These are phyloP conservation scores for Elmis aenea DNA, from an alignment of 2,888 invertebrate genomes.

Conservation along the genomic window DNA sequence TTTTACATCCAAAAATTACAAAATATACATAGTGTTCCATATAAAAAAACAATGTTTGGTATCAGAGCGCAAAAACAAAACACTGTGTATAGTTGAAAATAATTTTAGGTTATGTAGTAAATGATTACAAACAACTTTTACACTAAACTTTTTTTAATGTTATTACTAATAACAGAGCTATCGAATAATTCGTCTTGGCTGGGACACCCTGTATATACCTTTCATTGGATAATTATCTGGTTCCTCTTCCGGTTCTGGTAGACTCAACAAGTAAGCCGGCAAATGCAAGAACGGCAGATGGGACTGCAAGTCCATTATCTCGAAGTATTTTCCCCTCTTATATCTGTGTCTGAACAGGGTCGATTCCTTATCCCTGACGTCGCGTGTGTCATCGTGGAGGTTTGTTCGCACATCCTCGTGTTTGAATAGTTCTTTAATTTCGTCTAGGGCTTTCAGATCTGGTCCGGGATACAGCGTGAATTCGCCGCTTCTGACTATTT, in stretches of 20 bases:
- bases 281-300: slow-evolving; percentile 27
- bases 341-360: slow-evolving; percentile 21
- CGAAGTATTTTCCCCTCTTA: slow-evolving; percentile 27
- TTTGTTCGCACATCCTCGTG: slow-evolving; percentile 6
- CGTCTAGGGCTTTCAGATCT: slow-evolving; percentile 7
- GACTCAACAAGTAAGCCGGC: slow-evolving; percentile 16
- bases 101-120: too few relatives aligned
- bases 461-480: slow-evolving; percentile 21
- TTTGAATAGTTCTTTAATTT: slow-evolving; percentile 13
- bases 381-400: slow-evolving; percentile 17
- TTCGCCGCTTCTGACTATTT: slow-evolving; percentile 36
- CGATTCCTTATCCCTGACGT: slow-evolving; percentile 23
- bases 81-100: too few relatives aligned
- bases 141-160: too few relatives aligned
- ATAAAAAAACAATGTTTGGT: too few relatives aligned
- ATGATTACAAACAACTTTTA: too few relatives aligned
- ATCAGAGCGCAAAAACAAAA: too few relatives aligned
- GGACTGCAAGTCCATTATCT: slow-evolving; percentile 23
- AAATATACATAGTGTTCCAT: too few relatives aligned
- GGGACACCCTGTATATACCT: too few relatives aligned
- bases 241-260: background rate
- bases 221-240: too few relatives aligned
- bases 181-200: too few relatives aligned
- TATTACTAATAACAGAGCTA: too few relatives aligned
- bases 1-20: too few relatives aligned